Base-by-base conservation (phyloP, 2,113 vertebrate genomes). In the Proteles cristata region DNA sequence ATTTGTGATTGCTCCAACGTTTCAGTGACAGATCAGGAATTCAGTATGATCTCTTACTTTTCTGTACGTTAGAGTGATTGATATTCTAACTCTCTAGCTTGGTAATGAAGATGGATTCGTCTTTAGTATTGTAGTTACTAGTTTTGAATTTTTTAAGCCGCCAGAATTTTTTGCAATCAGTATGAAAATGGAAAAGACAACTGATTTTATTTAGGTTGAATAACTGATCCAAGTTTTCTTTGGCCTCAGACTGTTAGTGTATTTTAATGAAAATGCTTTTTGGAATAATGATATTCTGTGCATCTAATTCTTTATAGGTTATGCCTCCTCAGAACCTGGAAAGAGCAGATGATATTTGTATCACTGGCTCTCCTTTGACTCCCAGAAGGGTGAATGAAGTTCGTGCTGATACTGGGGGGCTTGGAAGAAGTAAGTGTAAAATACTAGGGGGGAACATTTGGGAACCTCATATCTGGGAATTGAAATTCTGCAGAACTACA, bases 281-380 rank as follows among this genome's bases (percentile, higher is more conserved):
- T 81, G 73, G 19, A 61, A 21, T 85, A 35, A 69, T 88, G 84
- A n/a, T 55, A 55, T 79, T 93, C 39, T 91, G 12, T 94, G 3
- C 50, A 31, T 85, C 94, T 28, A 63, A 89, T 92, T 96, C 65
- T 93, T 10, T 97, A 65, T 65, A 99, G 99, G 99, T 99, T 96
- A 99, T 99, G 99, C 99, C 99, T 80, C 99, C 99, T 96, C 99
- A 99, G 80, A 99, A 99, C 53, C 99, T 99, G 92, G 99, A 99
- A 96, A 99, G 98, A 50, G 98, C 98, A 45, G 97, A 98, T 69
- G 98, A 96, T 15, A 96, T 85, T 95, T 98, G 98, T 55, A 58
- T 94, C 55, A 77, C 97, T 21, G 95, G 97, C 23, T 98, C 98
- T 39, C 98, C 98, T 1, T 2, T 98, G 96, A 99, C 98, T 5